Percentiles rank a stretch among this genome's conserved stretches.
These are phyloP conservation scores for Morpho deidamia DNA, from an alignment of 2,888 invertebrate species.

Conservation along the genomic window DNA sequence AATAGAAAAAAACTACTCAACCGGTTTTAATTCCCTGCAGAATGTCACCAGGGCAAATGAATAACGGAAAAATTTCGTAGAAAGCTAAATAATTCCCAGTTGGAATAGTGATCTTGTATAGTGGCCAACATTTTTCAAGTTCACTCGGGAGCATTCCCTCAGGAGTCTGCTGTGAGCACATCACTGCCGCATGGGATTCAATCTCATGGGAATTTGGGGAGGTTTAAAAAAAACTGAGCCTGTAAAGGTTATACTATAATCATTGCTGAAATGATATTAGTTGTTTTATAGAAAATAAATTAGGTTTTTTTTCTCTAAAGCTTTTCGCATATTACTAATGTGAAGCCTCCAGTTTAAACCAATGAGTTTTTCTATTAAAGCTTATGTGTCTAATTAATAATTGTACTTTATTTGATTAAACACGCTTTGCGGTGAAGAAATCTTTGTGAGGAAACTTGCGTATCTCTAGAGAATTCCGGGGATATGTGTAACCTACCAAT, in stretches of 20 bases:
- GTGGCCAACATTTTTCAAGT: conserved; percentile 53
- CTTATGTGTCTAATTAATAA: too few relatives aligned
- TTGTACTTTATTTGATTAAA: too few relatives aligned
- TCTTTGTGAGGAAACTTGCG: too few relatives aligned
- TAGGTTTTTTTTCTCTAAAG: too few relatives aligned
- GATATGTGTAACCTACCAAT: too few relatives aligned
- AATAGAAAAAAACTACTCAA: not conserved
- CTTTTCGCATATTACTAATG: too few relatives aligned
- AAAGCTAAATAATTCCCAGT: conserved; percentile 8
- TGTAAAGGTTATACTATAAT: not conserved
- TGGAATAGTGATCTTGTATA: conserved; percentile 19
- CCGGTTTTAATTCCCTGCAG: not conserved
- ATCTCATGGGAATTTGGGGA: conserved; percentile 71
- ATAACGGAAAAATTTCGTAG: conserved; percentile 3
- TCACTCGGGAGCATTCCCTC: conserved; percentile 50
- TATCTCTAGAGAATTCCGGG: too few relatives aligned
- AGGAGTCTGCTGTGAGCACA: conserved; percentile 49
- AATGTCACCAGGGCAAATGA: not conserved
- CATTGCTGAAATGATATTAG: too few relatives aligned
- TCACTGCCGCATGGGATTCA: conserved; percentile 68
- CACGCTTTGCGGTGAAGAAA: too few relatives aligned
- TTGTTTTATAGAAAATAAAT: too few relatives aligned
- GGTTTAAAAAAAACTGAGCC: conserved; percentile 50
- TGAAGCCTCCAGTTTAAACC: too few relatives aligned
- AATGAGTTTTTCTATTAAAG: too few relatives aligned